Percentiles rank a stretch among this genome's conserved stretches.
These are phyloP conservation scores for Acheta domesticus DNA, from an alignment of 2,888 invertebrate genomes.

Conservation along the genomic window DNA sequence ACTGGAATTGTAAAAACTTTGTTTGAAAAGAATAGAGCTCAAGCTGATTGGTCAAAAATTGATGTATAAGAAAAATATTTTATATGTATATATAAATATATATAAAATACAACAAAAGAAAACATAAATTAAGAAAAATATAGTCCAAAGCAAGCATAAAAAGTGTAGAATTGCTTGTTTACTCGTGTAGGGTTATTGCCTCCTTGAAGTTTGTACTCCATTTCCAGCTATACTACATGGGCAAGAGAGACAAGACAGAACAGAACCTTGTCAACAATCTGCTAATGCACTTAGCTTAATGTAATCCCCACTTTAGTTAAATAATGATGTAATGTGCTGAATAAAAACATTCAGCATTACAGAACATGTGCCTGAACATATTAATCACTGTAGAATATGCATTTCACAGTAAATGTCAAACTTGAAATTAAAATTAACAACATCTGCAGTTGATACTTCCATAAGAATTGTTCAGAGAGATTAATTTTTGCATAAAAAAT, in stretches of 20 bases:
- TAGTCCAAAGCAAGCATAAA: constrained; percentile 36
- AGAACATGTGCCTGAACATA: too few relatives aligned
- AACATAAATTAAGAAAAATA: constrained; percentile 23
- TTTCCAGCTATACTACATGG: constrained; percentile 81
- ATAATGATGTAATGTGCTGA: constrained; percentile 1
- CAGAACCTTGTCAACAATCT: constrained; percentile 19
- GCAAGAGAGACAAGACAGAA: constrained; percentile 25
- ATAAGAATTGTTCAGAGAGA: too few relatives aligned
- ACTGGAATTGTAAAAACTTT: constrained; percentile 28
- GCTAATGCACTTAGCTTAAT: background rate
- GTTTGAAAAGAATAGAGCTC: constrained; percentile 30
- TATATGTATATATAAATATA: constrained; percentile 24
- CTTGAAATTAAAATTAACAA: too few relatives aligned
- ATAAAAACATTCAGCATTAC: background rate
- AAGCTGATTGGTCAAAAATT: constrained; percentile 28
- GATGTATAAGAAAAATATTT: constrained; percentile 28
- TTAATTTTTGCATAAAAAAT: too few relatives aligned
- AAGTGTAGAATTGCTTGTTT: constrained; percentile 47
- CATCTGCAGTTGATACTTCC: too few relatives aligned
- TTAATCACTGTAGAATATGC: too few relatives aligned
- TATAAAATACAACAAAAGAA: constrained; percentile 25
- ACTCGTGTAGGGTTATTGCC: constrained; percentile 86
- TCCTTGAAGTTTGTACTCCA: constrained; percentile 96
- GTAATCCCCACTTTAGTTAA: constrained; percentile 21
- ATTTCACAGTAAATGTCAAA: too few relatives aligned